These are phyloP conservation scores for Hybognathus amarus DNA, from an alignment of 2,797 vertebrate species.

Conservation along the genomic window DNA sequence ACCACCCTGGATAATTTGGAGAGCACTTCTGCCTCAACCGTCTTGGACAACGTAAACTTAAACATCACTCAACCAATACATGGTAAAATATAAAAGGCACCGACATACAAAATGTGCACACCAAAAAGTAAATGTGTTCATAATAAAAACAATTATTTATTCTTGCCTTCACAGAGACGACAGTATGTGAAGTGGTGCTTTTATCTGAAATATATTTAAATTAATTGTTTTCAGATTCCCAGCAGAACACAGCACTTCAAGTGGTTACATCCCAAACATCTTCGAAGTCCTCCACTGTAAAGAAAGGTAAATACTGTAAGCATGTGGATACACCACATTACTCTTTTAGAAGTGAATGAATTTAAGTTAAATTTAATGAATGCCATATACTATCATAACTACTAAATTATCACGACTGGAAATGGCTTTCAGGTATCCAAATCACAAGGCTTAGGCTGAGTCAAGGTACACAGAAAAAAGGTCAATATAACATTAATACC, in stretches of 20 bases:
- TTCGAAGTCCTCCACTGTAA: background rate
- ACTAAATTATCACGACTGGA: too few relatives aligned
- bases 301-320: background rate
- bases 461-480: too few relatives aligned
- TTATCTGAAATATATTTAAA: background rate
- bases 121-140: background rate
- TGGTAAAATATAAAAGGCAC: background rate
- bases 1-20: background rate
- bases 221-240: background rate
- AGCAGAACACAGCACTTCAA: background rate
- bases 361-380: too few relatives aligned
- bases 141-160: background rate
- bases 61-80: background rate
- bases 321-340: background rate
- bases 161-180: background rate
- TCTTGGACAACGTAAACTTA: background rate
- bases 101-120: background rate
- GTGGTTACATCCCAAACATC: background rate
- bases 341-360: too few relatives aligned
- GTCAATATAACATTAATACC: too few relatives aligned
- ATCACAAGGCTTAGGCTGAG: too few relatives aligned
- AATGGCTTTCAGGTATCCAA: too few relatives aligned
- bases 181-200: constrained; percentile 5
- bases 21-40: background rate
- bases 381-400: too few relatives aligned